Evolutionary conservation across 2,113 vertebrate genomes (phyloP), one percentile per base, ranked within the genome.

Genomic region (Illadopsis cleaveri): DNA sequence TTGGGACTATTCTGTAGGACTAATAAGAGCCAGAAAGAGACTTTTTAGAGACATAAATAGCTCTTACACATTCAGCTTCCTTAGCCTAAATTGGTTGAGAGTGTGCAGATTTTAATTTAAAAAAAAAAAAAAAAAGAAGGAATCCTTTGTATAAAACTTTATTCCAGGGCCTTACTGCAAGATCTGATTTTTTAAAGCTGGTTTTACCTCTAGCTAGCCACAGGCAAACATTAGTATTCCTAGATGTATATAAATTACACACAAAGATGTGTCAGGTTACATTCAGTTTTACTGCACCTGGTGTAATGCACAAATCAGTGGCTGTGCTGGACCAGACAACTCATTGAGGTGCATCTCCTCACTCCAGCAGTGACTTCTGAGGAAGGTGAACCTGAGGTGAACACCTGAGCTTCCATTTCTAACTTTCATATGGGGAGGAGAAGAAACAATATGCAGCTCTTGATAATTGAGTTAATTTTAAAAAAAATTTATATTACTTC

Each of bases 401-500:
- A 70, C 90, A 94, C 71, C 44, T 93, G 68, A 95, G 53, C 51
- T 94, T 90, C 76, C 79, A 27, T 78, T 90, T 82, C 85, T 62
- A 37, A 78, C 65, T 95, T 92, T 71, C 25, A 2, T 83, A 35
- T 35, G 47, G 51, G 76, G 48, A 95, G 77, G 94, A 94, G 82
- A 78, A 89, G 88, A 71, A 94, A 95, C 69, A 95, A 94, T 88
- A 70, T 78, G 85, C 69, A 83, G 72, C 96, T 93, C 94, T 77
- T 89, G 90, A 96, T 92, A 94, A 90, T 81, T 95, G 64, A 90
- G 76, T 93, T 96, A 94, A 91, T 97, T 96, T 95, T 96, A 76
- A 1, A 4, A 76, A 94, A 92, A 70, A 0, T 13, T 62, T 75
- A 15, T 89, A 94, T 83, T 88, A 88, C 72, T 95, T 89, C 86